Conservation (phyloP, 2,888 invertebrate genomes). For the Suillia variegata region DNA sequence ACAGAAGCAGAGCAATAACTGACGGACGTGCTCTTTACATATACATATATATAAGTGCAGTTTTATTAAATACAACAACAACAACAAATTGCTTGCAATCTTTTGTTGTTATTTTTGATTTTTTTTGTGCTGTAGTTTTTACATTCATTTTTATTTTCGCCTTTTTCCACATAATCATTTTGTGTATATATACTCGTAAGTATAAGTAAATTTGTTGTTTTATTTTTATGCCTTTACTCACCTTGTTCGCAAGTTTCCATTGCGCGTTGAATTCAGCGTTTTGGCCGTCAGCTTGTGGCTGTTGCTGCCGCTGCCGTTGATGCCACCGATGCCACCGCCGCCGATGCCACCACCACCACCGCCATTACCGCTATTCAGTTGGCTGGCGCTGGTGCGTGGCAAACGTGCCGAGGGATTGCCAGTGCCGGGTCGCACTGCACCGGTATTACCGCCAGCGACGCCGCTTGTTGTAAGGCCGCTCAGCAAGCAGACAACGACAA, state of each 20-base stretch:
- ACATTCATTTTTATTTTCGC: too few relatives aligned
- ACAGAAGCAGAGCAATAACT: too few relatives aligned
- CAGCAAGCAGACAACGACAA: constrained; percentile 39
- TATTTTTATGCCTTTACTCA: constrained; percentile 36
- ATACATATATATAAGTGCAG: too few relatives aligned
- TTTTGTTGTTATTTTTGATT: too few relatives aligned
- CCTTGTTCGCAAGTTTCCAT: constrained; percentile 61
- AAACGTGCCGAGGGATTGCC: constrained; percentile 63
- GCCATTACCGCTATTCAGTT: constrained; percentile 59
- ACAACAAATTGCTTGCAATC: too few relatives aligned
- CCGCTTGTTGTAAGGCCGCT: constrained; percentile 35
- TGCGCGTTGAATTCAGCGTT: constrained; percentile 57
- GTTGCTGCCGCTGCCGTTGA: too few relatives aligned
- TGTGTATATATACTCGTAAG: too few relatives aligned
- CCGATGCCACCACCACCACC: too few relatives aligned
- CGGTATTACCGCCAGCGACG: constrained; percentile 39
- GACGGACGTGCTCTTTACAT: too few relatives aligned
- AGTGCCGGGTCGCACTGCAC: constrained; percentile 53
- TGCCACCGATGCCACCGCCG: constrained; percentile 28
- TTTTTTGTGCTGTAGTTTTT: too few relatives aligned
- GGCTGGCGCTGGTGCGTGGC: constrained; percentile 68
- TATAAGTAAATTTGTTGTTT: background rate
- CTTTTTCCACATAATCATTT: too few relatives aligned
- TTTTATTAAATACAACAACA: too few relatives aligned
- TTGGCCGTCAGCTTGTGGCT: constrained; percentile 55